Base-by-base conservation (phyloP, 2,888 invertebrate species). In the Nezara viridula region DNA sequence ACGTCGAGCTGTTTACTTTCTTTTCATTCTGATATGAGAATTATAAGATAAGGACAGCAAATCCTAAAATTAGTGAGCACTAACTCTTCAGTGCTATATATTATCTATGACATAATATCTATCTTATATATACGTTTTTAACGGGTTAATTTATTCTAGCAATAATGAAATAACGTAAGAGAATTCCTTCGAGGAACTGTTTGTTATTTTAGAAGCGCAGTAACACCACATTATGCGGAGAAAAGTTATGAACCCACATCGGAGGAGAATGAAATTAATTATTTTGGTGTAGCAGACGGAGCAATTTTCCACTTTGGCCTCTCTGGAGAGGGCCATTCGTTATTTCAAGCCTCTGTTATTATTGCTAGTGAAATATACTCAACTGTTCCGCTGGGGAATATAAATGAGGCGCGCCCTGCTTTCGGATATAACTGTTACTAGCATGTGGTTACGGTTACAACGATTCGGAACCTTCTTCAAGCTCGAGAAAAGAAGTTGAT, bases 331-430 rank as follows among this genome's bases (percentile, higher is more conserved):
- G 10, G 66, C 66, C 32, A 73, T 73, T 73, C 37, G 19, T 73
- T 73, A 73, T 37, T 73, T 73, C 66, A 16, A 73, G 19, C 27
- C 66, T 32, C 27, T 73, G 66, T 73, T 73, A 73, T 73, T 73
- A 73, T 73, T 73, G 66, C 66, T 73, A 73, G 66, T 73, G 66
- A 73, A 73, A 37, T 73, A 73, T 73, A 73, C 66, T 37, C 66
- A 37, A 73, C 32, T 19, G 32, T 14, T 37, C 66, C 32, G 19
- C 37, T 37, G 32, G 66, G 66, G 66, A 73, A 73, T 37, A 73
- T 73, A 73, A 73, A 73, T 73, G 32, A 73, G 66, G 32, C 19
- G 16, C 27, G 27, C 24, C 55, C 14, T 60, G 12, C 60, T 60
- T 27, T 60, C 27, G 14, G 32, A 73, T 32, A 73, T 32, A 60